Evolutionary conservation across 1,140 invertebrate genomes (phyloP).

Genomic region (Lepidurus couesii): DNA sequence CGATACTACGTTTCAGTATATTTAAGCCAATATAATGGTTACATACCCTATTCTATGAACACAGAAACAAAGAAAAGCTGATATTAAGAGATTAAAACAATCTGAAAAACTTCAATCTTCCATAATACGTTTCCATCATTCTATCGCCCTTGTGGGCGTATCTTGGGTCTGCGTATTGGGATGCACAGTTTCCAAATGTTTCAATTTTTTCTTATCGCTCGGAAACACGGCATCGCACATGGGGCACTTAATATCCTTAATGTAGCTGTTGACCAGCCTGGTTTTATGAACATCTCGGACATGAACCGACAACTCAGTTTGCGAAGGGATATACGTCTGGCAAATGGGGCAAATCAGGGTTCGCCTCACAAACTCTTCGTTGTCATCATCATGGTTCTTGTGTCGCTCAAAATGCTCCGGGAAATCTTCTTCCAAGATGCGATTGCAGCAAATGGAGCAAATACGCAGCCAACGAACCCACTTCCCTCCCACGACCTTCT

Average conservation of each 20-base stretch:
- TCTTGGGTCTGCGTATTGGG: background rate
- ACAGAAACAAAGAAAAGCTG: too few species aligned
- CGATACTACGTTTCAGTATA: too few species aligned
- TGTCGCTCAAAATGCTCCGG: slow-evolving; percentile 12
- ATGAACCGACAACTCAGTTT: background rate
- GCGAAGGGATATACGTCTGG: background rate
- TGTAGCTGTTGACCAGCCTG: slow-evolving; percentile 4
- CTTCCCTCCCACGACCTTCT: background rate
- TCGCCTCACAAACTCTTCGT: slow-evolving; percentile 12
- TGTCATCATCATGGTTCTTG: background rate
- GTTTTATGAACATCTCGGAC: background rate
- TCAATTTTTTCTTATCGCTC: background rate
- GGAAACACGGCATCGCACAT: background rate
- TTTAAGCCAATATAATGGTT: too few species aligned
- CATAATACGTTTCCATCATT: background rate
- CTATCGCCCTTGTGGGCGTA: background rate
- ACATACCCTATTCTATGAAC: too few species aligned
- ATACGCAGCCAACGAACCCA: slow-evolving; percentile 7
- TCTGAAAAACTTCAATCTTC: too few species aligned
- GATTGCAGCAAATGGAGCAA: slow-evolving; percentile 10
- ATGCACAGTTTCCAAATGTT: background rate
- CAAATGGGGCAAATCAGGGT: background rate
- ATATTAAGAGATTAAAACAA: too few species aligned
- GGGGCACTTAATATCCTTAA: background rate
- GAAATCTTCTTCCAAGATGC: background rate